Conservation (phyloP, 2,797 vertebrate genomes). For the Oryzias sinensis region DNA sequence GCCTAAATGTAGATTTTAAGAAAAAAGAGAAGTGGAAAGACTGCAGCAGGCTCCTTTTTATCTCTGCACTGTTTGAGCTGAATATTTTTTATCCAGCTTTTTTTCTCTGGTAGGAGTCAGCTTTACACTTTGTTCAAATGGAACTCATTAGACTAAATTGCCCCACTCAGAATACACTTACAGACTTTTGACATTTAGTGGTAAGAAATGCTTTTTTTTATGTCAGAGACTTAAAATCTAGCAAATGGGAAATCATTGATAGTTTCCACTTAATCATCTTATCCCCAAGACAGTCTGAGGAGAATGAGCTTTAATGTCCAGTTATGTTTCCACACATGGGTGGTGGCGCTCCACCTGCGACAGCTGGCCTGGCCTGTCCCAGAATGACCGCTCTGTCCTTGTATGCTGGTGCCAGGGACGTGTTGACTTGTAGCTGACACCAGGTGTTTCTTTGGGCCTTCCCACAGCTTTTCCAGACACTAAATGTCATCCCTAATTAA, state of each 20-base stretch:
- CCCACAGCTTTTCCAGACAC: constrained; percentile 38
- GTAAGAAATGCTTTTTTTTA: neutral
- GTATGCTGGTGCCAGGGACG: constrained; percentile 48
- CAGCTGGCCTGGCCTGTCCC: constrained; percentile 36
- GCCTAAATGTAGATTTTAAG: no score
- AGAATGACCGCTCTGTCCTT: constrained; percentile 57
- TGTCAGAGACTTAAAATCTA: constrained; percentile 8
- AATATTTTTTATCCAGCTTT: constrained; percentile 28
- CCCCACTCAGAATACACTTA: constrained; percentile 4
- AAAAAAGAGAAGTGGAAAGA: constrained; percentile 26
- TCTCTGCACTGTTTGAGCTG: constrained; percentile 19
- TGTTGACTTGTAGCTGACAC: constrained; percentile 49
- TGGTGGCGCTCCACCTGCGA: constrained; percentile 37
- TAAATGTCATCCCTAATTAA: constrained; percentile 47
- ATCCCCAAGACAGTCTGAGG: constrained; percentile 12
- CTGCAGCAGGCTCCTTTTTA: constrained; percentile 4
- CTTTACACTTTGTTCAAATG: constrained; percentile 16
- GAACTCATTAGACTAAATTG: constrained; percentile 17
- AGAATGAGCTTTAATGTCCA: constrained; percentile 7
- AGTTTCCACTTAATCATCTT: constrained; percentile 10
- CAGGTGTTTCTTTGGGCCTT: constrained; percentile 50
- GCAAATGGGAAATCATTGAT: constrained; percentile 6
- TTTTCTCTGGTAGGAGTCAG: constrained; percentile 4
- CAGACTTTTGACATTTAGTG: constrained; percentile 20
- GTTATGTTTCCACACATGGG: constrained; percentile 26